Evolutionary conservation across 64 coral and sea anemone genomes (phyloP), one percentile per base, ranked within the genome.

Genomic region (Porites lutea): DNA sequence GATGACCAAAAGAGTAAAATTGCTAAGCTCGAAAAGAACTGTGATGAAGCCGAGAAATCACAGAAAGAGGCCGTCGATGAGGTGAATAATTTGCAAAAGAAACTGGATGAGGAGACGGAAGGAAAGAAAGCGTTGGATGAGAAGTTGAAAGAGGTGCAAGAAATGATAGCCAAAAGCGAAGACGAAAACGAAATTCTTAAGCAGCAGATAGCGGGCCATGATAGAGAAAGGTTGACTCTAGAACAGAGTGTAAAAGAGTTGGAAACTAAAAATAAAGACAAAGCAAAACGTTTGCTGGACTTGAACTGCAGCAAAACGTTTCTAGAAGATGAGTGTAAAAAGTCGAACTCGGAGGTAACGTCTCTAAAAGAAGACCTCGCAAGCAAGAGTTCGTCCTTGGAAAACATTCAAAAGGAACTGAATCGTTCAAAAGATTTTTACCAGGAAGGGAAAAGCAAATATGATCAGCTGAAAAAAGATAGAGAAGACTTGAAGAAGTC

Each of bases 111-210:
- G 3, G 63, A 84, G 69, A 68, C 16, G 4, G 81, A 84, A 5
- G 49, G 6, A n/a, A 84, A 84, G 45, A 52, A 65, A n/a, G 64
- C 51, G 14, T 60, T 67, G 4, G 22, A 79, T n/a, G 65, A 44
- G 22, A 85, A 91, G 59, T 16, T 77, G 22, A 21, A 70, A 70
- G 64, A 91, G 48, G 65, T 78, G 23, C 6, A 52, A 2, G 59
- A 37, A 13, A 44, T 70, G 3, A 18, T 60, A 86, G 75, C 16
- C 64, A 87, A 95, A 81, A 74, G 86, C 52, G 22, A 91, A 59
- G 53, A 62, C 37, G 89, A 95, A 78, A 95, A 80, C 15, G 46
- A 63, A 64, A 52, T 71, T 37, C 83, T 95, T 7, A 51, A 74
- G 67, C 58, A 63, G 68, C 18, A 65, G 66, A 57, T 79, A n/a